Base-by-base conservation (phyloP, 2,113 vertebrate genomes). In the Ceyx margarethae region DNA sequence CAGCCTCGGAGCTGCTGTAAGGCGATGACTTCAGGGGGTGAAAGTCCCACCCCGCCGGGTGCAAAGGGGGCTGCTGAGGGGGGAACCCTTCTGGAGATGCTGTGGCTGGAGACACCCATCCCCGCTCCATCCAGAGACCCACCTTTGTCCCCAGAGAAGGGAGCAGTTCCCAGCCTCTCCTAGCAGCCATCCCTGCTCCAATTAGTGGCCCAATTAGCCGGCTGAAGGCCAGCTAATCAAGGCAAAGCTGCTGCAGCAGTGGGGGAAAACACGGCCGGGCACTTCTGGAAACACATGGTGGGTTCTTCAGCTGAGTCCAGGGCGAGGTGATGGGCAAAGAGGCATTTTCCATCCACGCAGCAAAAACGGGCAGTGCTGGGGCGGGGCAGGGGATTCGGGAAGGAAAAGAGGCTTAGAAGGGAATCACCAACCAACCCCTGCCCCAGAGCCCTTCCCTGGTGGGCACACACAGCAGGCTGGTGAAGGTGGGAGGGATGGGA, bases 311-410 rank as follows among this genome's bases (percentile, higher is more conserved):
- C 54, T 81, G 35, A 3, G 29, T 5, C 16, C 1, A 2, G 72
- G 29, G 25, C 0, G 15, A 35, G 42, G 10, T 4, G 72, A 37
- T 18, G 72, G 60, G 48, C 22, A 56, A 42, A 66, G 31, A 13
- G 17, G 37, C 5, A 0, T 35, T 72, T 64, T 33, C 37, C 72
- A 71, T 13, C 57, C n/a, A 2, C 0, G 7, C 0, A 2, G 31
- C 25, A 45, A 13, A 60, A 37, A n/a, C 0, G 9, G 40, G 48
- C 33, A 50, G 33, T 1, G 4, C 42, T 23, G 31, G 29, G 51
- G 58, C 37, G 48, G 42, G 21, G 48, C 0, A 4, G 25, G 33
- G 54, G 69, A 51, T 54, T 73, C 43, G 64, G 54, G 75, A 29
- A 53, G 20, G 48, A 58, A 11, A 65, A 45, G 3, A 25, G 45